A percentile compares a stretch with the other conserved stretches of the same genome.
phyloP scores from a whole-genome alignment of 2,888 invertebrate genomes.

The Corbicula japonica region DNA sequence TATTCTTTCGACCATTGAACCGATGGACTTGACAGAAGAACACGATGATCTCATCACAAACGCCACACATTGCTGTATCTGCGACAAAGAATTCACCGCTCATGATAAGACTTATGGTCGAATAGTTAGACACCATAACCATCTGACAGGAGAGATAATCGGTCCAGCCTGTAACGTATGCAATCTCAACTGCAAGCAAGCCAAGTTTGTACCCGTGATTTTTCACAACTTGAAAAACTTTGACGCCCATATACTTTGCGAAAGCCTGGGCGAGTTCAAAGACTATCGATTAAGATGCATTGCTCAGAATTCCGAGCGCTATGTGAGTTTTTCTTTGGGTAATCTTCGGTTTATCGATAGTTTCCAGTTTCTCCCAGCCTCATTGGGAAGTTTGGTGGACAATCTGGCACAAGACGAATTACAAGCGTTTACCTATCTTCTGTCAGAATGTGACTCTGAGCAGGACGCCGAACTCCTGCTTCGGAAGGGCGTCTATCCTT shows the following conservation, averaged over 20 bases:
- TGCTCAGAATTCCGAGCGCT: constrained; percentile 52
- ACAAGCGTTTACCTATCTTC: constrained; percentile 42
- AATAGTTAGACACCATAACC: constrained; percentile 50
- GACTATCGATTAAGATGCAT: constrained; percentile 26
- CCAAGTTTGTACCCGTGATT: constrained; percentile 44
- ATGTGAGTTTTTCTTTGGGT: constrained; percentile 57
- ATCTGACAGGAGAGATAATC: constrained; percentile 45
- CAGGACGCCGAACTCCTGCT: constrained; percentile 15
- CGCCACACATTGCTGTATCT: constrained; percentile 31
- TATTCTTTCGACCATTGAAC: constrained; percentile 37
- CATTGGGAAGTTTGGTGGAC: constrained; percentile 36
- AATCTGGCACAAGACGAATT: constrained; percentile 49
- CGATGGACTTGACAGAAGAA: constrained; percentile 34
- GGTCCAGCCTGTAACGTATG: constrained; percentile 48
- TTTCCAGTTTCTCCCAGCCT: constrained; percentile 52
- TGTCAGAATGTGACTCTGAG: constrained; percentile 13
- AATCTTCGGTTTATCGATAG: constrained; percentile 58
- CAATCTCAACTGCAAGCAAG: constrained; percentile 43
- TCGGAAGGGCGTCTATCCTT: no score
- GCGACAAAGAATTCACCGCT: constrained; percentile 35
- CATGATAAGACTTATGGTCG: constrained; percentile 27
- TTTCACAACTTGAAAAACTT: constrained; percentile 52
- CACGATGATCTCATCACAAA: constrained; percentile 25
- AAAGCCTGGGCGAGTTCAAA: constrained; percentile 42
- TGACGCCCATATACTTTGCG: constrained; percentile 45